Percentiles rank a stretch among this genome's conserved stretches.
phyloP scores from a whole-genome alignment of 2,113 vertebrate genomes.

The Steatornis caripensis region DNA sequence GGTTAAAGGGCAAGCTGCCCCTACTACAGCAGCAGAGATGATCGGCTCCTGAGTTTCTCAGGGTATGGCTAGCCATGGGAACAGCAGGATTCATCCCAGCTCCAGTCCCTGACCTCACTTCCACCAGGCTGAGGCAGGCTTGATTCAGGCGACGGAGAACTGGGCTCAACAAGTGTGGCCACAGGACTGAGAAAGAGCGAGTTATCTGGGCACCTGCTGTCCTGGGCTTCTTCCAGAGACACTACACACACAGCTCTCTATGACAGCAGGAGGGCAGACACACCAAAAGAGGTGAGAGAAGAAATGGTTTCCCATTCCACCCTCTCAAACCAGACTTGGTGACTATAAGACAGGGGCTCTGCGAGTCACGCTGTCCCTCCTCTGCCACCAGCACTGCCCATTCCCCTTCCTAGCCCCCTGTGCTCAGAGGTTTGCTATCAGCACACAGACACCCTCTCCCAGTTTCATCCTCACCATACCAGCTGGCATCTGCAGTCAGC shows the following conservation, averaged over 20 bases:
- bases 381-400: background rate
- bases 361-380: background rate
- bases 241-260: background rate
- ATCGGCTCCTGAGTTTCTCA: background rate
- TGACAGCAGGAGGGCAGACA: background rate
- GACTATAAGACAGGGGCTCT: background rate
- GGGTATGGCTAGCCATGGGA: rapidly evolving
- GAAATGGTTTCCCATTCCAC: background rate
- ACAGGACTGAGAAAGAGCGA: background rate
- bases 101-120: background rate
- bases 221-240: background rate
- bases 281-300: background rate
- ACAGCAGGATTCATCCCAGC: background rate
- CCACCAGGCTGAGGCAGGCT: background rate
- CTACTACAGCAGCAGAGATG: background rate
- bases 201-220: background rate
- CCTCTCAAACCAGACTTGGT: background rate
- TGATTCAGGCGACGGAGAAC: background rate
- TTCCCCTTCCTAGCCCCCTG: background rate
- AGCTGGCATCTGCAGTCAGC: background rate
- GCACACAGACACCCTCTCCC: background rate
- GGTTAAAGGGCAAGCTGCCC: background rate
- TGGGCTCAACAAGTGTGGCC: background rate
- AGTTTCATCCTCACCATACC: background rate
- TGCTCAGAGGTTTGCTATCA: background rate